Base-by-base conservation (phyloP, 92 coral and sea anemone species). In the Epizoanthus stellaris region DNA sequence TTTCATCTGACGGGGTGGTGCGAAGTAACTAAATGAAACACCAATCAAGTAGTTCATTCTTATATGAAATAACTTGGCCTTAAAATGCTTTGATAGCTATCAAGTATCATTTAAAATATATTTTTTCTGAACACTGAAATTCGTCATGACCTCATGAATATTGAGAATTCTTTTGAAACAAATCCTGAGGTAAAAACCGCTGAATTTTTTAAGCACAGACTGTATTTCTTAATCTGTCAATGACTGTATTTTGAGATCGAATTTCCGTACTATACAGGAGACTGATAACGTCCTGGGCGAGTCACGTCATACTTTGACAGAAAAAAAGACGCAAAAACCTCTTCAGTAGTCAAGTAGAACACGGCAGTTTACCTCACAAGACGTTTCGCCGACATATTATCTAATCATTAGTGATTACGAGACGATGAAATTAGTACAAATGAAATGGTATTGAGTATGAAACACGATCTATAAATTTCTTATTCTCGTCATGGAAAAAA, bases 311-410 rank as follows among this genome's bases (percentile, higher is more conserved):
- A 38, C 43, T 36, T 5, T 68, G 73, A 68, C 42, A 58, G 21
- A 16, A 30, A 34, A 63, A 76, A 15, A 10, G 56, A 71, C 45
- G 10, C 20, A 20, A 25, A 14, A 40, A 38, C 36, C 38, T 19
- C 39, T 62, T 38, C 73, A 6, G 42, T 34, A 38, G 73, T 15
- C 73, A 68, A 68, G 73, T 43, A 68, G 23, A 68, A 68, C 13
- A 19, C 39, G 17, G 30, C 73, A 68, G 21, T 68, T 38, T 68
- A 68, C 73, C 73, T 68, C 73, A 68, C 20, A 68, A 34, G 73
- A 38, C 42, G 73, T 68, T 68, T 68, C 43, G 16, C 47, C 73
- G 17, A 68, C 21, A 36, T 15, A 38, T 17, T 11, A 68, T 2
- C 73, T 15, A 19, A 68, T 68, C 73, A 68, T 68, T 68, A 34